These are phyloP conservation scores for Lepeophtheirus nordmannii DNA, from an alignment of 2,888 invertebrate genomes.

Conservation along the genomic window DNA sequence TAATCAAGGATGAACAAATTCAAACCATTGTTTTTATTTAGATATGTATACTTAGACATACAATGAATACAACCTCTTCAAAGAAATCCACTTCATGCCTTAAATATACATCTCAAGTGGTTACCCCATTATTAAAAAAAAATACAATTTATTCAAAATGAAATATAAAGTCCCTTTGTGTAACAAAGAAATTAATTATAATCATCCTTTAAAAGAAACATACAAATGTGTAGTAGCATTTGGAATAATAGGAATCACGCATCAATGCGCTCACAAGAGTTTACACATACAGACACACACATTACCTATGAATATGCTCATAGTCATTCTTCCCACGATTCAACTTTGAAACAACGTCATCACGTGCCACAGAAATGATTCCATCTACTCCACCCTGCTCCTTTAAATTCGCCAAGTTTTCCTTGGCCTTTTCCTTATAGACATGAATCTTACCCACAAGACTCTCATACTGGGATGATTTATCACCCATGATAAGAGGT, in stretches of 20 bases:
- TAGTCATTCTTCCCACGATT: constrained; percentile 25
- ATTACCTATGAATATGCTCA: constrained; percentile 13
- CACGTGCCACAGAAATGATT: constrained; percentile 24
- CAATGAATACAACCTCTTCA: no score
- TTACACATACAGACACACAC: no score
- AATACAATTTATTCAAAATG: no score
- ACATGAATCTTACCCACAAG: constrained; percentile 27
- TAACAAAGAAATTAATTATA: no score
- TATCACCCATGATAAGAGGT: constrained; percentile 25
- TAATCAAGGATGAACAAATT: constrained; percentile 6
- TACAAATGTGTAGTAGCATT: no score
- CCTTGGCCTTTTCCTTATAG: constrained; percentile 27
- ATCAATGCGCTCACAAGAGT: no score
- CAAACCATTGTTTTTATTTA: background rate
- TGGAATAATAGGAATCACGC: no score
- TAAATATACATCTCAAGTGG: no score
- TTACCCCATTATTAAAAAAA: no score
- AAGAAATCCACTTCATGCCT: no score
- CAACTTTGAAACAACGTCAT: constrained; percentile 24
- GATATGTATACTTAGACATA: background rate
- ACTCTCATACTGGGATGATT: constrained; percentile 23
- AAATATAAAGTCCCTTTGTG: no score
- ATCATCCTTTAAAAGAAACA: no score
- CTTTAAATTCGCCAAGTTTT: constrained; percentile 27
- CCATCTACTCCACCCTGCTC: constrained; percentile 26